Conservation (phyloP, 2,888 invertebrate species). For the Apodemia zela region DNA sequence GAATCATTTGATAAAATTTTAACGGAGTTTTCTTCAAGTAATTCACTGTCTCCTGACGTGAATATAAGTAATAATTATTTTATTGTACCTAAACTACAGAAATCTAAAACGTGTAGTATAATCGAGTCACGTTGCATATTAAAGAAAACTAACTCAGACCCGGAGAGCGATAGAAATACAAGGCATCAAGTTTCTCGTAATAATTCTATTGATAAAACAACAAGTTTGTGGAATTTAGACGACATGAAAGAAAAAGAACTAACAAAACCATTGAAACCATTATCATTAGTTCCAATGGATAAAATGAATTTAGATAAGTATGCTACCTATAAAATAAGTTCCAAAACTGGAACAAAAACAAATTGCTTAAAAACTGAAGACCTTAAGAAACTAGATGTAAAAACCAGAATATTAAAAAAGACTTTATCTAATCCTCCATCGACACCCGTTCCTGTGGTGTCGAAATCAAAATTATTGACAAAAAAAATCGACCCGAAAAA, state of each 20-base stretch:
- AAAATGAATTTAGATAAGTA: conserved; percentile 73
- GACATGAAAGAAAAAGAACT: conserved; percentile 77
- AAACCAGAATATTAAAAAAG: conserved; percentile 77
- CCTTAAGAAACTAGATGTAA: conserved; percentile 73
- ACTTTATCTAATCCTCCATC: conserved; percentile 77
- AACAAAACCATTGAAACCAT: conserved; percentile 62
- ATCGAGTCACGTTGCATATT: conserved; percentile 85
- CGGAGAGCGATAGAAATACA: conserved; percentile 53
- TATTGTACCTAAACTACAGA: conserved; percentile 81
- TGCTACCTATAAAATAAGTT: conserved; percentile 74
- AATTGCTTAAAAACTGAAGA: conserved; percentile 69
- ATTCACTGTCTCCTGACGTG: conserved; percentile 47
- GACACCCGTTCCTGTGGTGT: conserved; percentile 70
- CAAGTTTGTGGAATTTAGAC: conserved; percentile 81
- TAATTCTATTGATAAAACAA: conserved; percentile 77
- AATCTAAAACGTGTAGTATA: conserved; percentile 86
- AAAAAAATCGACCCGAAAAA: conserved; percentile 69
- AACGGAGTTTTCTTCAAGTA: conserved; percentile 60
- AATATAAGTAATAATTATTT: conserved; percentile 47
- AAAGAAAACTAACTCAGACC: conserved; percentile 79
- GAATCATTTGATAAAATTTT: conserved; percentile 75
- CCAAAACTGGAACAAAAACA: conserved; percentile 58
- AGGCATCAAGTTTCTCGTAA: conserved; percentile 64
- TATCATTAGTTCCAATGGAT: conserved; percentile 51
- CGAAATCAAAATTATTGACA: conserved; percentile 62